Conservation (phyloP, 2,888 invertebrate species). For the Pheosia tremula region DNA sequence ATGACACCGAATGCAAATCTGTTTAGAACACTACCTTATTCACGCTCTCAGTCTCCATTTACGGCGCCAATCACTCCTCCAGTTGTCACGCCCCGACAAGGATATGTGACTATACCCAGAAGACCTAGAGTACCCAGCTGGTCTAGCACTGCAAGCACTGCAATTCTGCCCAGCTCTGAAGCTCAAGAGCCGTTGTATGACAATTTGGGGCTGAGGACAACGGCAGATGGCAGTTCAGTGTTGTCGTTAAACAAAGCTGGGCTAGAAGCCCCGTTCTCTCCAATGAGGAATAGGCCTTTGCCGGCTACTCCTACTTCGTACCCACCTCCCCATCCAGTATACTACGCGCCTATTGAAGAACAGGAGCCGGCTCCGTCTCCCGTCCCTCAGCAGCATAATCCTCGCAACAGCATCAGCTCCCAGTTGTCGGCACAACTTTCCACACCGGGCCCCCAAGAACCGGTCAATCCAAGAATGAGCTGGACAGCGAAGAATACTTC, state of each 20-base stretch:
- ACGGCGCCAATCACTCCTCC: slow-evolving; percentile 86
- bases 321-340: slow-evolving; percentile 73
- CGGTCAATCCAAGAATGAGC: slow-evolving; percentile 77
- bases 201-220: slow-evolving; percentile 92
- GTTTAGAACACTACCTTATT: slow-evolving; percentile 93
- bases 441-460: slow-evolving; percentile 79
- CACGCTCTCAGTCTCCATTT: slow-evolving; percentile 91
- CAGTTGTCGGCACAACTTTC: slow-evolving; percentile 77
- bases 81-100: slow-evolving; percentile 89
- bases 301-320: slow-evolving; percentile 85
- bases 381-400: slow-evolving; percentile 70
- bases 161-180: slow-evolving; percentile 78
- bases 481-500: slow-evolving; percentile 81
- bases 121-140: slow-evolving; percentile 93
- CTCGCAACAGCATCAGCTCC: slow-evolving; percentile 80
- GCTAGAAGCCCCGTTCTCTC: slow-evolving; percentile 78
- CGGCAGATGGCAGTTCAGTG: slow-evolving; percentile 93
- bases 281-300: slow-evolving; percentile 86
- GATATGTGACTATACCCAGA: slow-evolving; percentile 94
- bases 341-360: slow-evolving; percentile 82
- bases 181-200: slow-evolving; percentile 93
- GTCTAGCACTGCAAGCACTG: slow-evolving; percentile 87
- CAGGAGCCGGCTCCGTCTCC: slow-evolving; percentile 80
- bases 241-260: slow-evolving; percentile 90
- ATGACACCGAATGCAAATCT: slow-evolving; percentile 85